Evolutionary conservation across 2,797 vertebrate species (phyloP), one percentile per base, ranked within the genome.

Genomic region (Alfaro cultratus): DNA sequence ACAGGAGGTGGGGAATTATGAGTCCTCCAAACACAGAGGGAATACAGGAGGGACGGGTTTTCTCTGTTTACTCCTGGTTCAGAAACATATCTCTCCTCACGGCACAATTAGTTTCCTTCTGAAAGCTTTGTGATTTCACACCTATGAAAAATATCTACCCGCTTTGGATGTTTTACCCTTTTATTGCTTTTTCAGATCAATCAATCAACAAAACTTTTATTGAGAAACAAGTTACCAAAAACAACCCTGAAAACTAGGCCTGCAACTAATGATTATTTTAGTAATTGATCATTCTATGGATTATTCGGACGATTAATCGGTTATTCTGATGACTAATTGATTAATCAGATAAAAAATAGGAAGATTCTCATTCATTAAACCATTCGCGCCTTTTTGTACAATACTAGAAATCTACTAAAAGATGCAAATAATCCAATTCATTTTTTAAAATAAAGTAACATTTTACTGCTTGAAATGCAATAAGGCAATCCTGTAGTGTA

Each of bases 51-150:
- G 60, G 34, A 64, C 3, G 6, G 60, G 31, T 64, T 45, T 76
- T 34, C 16, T 21, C 13, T 21, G 11, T 55, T 16, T 80, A 80
- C 43, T 45, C 76, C 60, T 31, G 31, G 11, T 83, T 82, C 18
- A 70, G 31, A 64, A 64, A 21, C 60, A 51, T 41, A 8, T 67
- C 79, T 84, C 39, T 21, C n/a, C 80, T 57, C 71, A 75, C 46
- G 26, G 71, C 10, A 0, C 75, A 77, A 77, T 86, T 78, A 47
- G 49, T 79, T 60, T 77, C 57, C 49, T 5, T 75, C 55, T 71
- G 47, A 53, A 78, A 68, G 74, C 71, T 84, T 76, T 74, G 68
- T 74, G 60, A 64, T 64, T 64, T 64, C 16, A 64, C n/a, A 29
- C n/a, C n/a, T 57, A 57, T 29, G 1, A 57, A 57, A n/a, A 57